Evolutionary conservation across 2,113 vertebrate genomes (phyloP), one percentile per base, ranked within the genome.

Genomic region (Calyptommatus sinebrachiatus): DNA sequence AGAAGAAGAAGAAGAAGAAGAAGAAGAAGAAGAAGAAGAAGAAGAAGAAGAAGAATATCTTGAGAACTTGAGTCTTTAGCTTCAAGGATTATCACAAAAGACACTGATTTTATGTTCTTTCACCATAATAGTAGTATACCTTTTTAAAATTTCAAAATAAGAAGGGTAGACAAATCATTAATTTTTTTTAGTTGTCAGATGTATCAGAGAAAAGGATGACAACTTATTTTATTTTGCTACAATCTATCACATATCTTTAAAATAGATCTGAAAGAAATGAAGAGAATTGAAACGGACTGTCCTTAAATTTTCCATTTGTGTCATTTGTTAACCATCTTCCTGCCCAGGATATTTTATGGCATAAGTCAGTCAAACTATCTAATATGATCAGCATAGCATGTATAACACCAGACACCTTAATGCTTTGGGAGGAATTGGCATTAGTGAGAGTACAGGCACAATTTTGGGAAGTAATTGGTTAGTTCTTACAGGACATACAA

Each of bases 181-280:
- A 41, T 75, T 81, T 75, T 75, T 31, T 73, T 80, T 67, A 73
- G 31, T 75, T 81, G 53, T 75, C 65, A 75, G 50, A 46, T 75
- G 48, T 60, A 75, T 46, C 31, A 75, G 69, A 60, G 28, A 21
- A 75, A 75, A 60, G 26, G 69, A 67, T 46, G 65, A 76, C 72
- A 81, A 50, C 67, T 76, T 53, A 81, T 76, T 70, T 81, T 75
- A 81, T 81, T 81, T 69, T 70, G n/a, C 35, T 75, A 29, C 57
- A 60, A 69, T 69, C 63, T 81, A 72, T 70, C 73, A 81, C 28
- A 75, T 68, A 69, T 35, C 45, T 62, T 76, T 75, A 81, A 28
- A 57, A 46, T 57, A 57, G 53, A 57, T 29, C 48, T 62, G 11
- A 46, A 41, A 35, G 74, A 73, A 61, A 61, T 68, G 31, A 31